Base-by-base conservation (phyloP, 1,140 invertebrate species). In the Holcopasites calliopsidis region DNA sequence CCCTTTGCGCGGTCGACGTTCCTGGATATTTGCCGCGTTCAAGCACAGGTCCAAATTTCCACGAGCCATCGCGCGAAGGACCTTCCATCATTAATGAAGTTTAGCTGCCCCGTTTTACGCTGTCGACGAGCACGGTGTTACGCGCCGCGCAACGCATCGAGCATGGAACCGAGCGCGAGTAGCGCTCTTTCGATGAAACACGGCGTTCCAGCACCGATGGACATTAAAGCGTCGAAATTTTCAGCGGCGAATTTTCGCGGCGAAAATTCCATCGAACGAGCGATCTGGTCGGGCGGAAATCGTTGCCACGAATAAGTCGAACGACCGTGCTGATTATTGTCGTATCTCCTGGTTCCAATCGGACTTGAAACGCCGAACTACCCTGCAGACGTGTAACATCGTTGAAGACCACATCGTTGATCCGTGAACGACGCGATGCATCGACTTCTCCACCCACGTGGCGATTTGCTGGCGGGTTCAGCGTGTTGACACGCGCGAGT, bases 371-470 rank as follows among this genome's bases (percentile, higher is more conserved):
- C 8, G 16, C 16, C 11, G 6, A 44, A 40, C 57, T 57, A 65
- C 61, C 61, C 40, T 23, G 50, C 55, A 66, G 50, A 33, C 28
- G n/a, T 0, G 21, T 3, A n/a, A 11, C 2, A n/a, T 33, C 26
- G 33, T 33, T 16, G 26, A 11, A 21, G 49, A 31, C 42, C 33
- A 28, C 26, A 31, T 40, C 18, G 26, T 44, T 18, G 23, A 35
- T 26, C 31, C 1, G 73, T n/a, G 38, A 23, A 7, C 31, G 44
- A 42, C 68, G 47, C 72, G 64, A 62, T 58, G 33, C 66, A 49
- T 18, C 66, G 54, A 76, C 74, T 76, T 76, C 61, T 70, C 74
- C 74, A 54, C 74, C 58, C 75, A 76, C 58, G 68, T 55, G 55
- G 44, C 75, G 75, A 76, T 72, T 64, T 40, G 23, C 2, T 33